These are phyloP conservation scores for Delphinus delphis DNA, from an alignment of 2,113 vertebrate species.

Conservation along the genomic window DNA sequence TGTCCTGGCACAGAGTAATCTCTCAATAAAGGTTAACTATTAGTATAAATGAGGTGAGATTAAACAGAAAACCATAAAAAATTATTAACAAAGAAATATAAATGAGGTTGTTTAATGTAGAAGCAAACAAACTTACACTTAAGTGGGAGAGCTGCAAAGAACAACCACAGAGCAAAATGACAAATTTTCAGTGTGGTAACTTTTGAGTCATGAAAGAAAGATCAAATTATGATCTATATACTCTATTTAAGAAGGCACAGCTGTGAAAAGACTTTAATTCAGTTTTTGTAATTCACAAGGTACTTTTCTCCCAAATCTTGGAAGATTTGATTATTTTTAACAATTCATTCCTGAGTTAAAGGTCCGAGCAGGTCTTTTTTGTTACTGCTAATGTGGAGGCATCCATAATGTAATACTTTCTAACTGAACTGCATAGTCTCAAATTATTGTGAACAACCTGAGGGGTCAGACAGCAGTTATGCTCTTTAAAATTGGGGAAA, in stretches of 20 bases:
- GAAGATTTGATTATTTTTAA: constrained; percentile 15
- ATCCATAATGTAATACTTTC: not conserved
- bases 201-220: not conserved
- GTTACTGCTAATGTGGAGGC: not conserved
- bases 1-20: not conserved
- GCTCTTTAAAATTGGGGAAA: constrained; percentile 21
- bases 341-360: constrained; percentile 23
- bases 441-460: not conserved
- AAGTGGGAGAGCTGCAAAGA: constrained; percentile 11
- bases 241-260: not conserved
- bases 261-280: not conserved
- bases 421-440: not conserved
- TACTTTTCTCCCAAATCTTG: constrained; percentile 29
- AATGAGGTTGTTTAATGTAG: not conserved
- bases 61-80: constrained; percentile 5
- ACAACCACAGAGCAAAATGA: not conserved
- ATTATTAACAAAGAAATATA: not conserved
- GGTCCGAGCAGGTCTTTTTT: not conserved
- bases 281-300: constrained; percentile 26
- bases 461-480: constrained; percentile 11
- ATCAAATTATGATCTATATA: not conserved
- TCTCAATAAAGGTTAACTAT: constrained; percentile 5
- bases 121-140: constrained; percentile 7
- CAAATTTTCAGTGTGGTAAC: not conserved
- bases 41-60: not conserved